Percentiles rank a stretch among this genome's conserved stretches.
Conservation (phyloP, 2,797 vertebrate genomes). For the Sebastes jordani region DNA sequence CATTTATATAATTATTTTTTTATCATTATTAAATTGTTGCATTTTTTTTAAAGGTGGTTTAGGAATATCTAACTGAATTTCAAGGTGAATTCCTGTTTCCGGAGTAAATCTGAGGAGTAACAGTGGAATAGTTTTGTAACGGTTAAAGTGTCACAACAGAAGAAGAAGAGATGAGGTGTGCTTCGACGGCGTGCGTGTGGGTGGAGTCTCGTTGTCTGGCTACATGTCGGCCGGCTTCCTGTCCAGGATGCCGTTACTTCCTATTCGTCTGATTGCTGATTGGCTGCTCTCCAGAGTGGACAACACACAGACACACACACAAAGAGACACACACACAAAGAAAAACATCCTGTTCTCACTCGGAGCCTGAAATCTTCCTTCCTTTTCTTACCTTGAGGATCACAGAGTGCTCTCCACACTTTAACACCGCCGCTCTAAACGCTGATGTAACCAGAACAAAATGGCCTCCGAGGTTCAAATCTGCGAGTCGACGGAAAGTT, state of each 20-base stretch:
- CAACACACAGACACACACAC: not conserved
- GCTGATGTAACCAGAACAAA: slow-evolving; percentile 49
- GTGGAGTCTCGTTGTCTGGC: slow-evolving; percentile 21
- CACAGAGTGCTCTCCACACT: not conserved
- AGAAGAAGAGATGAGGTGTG: no score
- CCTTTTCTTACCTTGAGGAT: slow-evolving; percentile 40
- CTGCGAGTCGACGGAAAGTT: slow-evolving; percentile 7
- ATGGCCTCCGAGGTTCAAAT: slow-evolving; percentile 16
- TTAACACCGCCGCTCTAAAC: not conserved
- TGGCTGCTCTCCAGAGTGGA: slow-evolving; percentile 66
- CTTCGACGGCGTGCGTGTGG: not conserved
- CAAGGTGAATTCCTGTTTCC: no score
- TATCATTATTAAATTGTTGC: no score
- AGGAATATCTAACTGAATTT: no score
- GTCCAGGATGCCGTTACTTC: slow-evolving; percentile 51
- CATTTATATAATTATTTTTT: no score
- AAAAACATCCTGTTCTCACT: slow-evolving; percentile 75
- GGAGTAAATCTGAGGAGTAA: no score
- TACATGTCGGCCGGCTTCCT: slow-evolving; percentile 59
- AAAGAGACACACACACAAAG: slow-evolving; percentile 39
- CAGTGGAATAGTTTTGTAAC: no score
- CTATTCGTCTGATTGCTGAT: slow-evolving; percentile 68
- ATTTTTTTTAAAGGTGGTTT: no score
- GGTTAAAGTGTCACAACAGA: no score
- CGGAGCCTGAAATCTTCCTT: slow-evolving; percentile 50